Evolutionary conservation across 1,140 invertebrate species (phyloP).

Genomic region (Diplogasteroides magnus): DNA sequence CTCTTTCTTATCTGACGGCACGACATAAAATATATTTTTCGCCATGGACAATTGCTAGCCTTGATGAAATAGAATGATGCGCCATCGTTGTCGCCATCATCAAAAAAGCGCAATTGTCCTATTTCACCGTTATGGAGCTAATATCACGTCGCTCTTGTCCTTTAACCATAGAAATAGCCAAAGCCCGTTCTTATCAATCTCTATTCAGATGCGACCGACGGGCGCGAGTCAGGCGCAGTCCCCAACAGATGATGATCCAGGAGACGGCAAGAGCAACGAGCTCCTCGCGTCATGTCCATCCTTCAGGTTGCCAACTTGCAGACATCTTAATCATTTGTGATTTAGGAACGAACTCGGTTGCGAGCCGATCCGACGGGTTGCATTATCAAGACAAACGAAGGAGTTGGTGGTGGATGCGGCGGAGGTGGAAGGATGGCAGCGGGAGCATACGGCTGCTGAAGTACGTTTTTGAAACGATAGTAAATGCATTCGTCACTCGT

Average conservation of each 20-base stretch:
- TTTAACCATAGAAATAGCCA: too few species aligned
- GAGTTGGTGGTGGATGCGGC: slow-evolving; percentile 29
- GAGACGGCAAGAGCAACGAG: slow-evolving; percentile 53
- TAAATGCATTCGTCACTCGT: too few species aligned
- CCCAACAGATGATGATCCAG: slow-evolving; percentile 49
- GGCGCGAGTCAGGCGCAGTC: slow-evolving; percentile 45
- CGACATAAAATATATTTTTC: background rate
- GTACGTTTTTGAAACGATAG: too few species aligned
- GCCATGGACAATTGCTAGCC: background rate
- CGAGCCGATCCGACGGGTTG: slow-evolving; percentile 46
- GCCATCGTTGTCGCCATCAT: too few species aligned
- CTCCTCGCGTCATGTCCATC: slow-evolving; percentile 48
- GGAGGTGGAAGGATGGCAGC: slow-evolving; percentile 49
- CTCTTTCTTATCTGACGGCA: too few species aligned
- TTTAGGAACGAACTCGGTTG: slow-evolving; percentile 52
- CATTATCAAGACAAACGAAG: slow-evolving; percentile 39
- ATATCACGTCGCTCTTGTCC: too few species aligned
- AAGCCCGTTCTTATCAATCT: background rate
- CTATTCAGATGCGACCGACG: slow-evolving; percentile 26
- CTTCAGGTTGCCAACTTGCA: too few species aligned
- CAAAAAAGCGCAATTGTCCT: too few species aligned
- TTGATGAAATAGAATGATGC: too few species aligned
- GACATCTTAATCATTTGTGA: too few species aligned
- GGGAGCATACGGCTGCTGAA: slow-evolving; percentile 50
- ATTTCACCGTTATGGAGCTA: too few species aligned